Percentiles rank a stretch among this genome's conserved stretches.
Conservation (phyloP, 2,888 invertebrate species). For the Luffia ferchaultella region DNA sequence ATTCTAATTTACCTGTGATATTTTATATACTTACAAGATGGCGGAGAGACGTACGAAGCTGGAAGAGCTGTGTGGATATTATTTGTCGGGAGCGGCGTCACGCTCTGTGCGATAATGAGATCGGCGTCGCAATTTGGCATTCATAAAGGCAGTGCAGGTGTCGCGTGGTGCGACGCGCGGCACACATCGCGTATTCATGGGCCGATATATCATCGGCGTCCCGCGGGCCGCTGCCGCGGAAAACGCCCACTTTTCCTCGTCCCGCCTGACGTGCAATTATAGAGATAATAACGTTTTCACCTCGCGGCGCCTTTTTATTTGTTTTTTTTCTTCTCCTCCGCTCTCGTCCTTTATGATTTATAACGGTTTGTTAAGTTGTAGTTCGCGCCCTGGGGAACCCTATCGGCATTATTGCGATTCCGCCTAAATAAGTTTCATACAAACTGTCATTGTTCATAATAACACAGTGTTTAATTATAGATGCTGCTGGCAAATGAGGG, state of each 20-base stretch:
- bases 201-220: conserved; percentile 51
- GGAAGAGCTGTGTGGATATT: too few relatives aligned
- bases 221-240: conserved; percentile 19
- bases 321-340: conserved; percentile 22
- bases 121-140: conserved; percentile 47
- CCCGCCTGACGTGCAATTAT: conserved; percentile 61
- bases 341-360: conserved; percentile 41
- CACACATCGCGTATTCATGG: conserved; percentile 60
- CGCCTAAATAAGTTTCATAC: conserved; percentile 10
- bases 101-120: conserved; percentile 35
- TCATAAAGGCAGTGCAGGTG: conserved; percentile 54
- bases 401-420: conserved; percentile 17
- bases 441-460: neutral
- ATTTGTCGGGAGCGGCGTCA: conserved; percentile 23
- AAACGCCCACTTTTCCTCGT: conserved; percentile 37
- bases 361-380: conserved; percentile 36
- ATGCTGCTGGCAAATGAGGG: too few relatives aligned
- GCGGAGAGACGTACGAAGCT: too few relatives aligned
- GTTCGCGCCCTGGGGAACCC: conserved; percentile 11
- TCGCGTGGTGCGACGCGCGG: conserved; percentile 22
- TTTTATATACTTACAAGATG: too few relatives aligned
- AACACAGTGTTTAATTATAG: neutral
- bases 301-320: conserved; percentile 56
- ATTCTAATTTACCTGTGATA: too few relatives aligned
- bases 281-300: conserved; percentile 66